These are phyloP conservation scores for Hypercompe scribonia DNA, from an alignment of 2,888 invertebrate genomes.

Conservation along the genomic window DNA sequence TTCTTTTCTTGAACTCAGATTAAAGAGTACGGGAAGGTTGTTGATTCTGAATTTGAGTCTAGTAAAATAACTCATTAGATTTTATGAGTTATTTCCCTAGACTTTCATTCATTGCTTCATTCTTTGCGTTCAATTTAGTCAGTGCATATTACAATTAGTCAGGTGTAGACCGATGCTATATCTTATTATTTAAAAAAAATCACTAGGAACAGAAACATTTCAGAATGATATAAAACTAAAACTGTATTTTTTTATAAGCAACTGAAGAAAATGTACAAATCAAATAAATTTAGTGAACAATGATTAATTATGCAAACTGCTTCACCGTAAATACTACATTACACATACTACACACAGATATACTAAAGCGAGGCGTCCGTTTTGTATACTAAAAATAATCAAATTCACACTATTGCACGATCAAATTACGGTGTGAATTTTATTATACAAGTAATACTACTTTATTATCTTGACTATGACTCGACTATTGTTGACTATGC, in stretches of 20 bases:
- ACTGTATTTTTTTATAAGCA: neutral
- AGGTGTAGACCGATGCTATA: neutral
- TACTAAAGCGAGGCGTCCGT: neutral
- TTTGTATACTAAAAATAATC: neutral
- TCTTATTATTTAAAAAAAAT: neutral
- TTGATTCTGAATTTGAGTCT: neutral
- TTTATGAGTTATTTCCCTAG: neutral
- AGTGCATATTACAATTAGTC: neutral
- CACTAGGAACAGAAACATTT: neutral
- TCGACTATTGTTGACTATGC: too few relatives aligned
- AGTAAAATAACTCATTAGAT: too few relatives aligned
- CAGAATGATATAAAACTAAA: neutral
- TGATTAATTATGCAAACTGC: neutral
- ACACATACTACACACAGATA: neutral
- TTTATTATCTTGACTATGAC: too few relatives aligned
- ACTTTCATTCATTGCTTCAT: neutral
- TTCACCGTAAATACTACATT: neutral
- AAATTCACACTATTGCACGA: neutral
- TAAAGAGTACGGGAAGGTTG: neutral
- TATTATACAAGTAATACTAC: too few relatives aligned
- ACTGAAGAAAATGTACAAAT: neutral
- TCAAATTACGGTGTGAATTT: neutral
- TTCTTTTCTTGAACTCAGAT: neutral
- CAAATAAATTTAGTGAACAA: neutral
- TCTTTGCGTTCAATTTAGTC: neutral